Evolutionary conservation across 1,140 invertebrate species (phyloP).

Genomic region (Drosophila ananassae): DNA sequence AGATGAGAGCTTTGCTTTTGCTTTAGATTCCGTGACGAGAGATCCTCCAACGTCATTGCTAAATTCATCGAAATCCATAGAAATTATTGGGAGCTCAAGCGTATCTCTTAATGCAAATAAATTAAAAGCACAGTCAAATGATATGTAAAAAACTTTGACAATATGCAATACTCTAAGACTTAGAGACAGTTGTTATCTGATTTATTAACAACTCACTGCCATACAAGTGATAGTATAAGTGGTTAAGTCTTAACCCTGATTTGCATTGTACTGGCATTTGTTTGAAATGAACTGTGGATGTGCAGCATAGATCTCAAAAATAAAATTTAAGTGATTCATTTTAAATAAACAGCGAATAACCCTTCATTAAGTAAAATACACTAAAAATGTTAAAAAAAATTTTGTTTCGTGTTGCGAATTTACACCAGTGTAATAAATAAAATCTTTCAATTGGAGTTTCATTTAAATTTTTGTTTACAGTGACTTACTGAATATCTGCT

Average conservation of each 20-base stretch:
- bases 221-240: slow-evolving; percentile 56
- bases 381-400: slow-evolving; percentile 5
- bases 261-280: slow-evolving; percentile 18
- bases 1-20: slow-evolving; percentile 4
- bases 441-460: background rate
- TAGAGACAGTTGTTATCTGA: slow-evolving; percentile 47
- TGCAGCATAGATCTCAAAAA: slow-evolving; percentile 26
- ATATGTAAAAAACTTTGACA: slow-evolving; percentile 55
- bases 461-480: too few relatives aligned
- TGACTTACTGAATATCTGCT: too few relatives aligned
- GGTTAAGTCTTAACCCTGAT: slow-evolving; percentile 23
- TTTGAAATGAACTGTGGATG: slow-evolving; percentile 11
- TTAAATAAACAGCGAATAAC: slow-evolving; percentile 11
- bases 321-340: slow-evolving; percentile 15
- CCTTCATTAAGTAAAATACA: slow-evolving; percentile 7
- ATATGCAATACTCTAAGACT: slow-evolving; percentile 35
- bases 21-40: slow-evolving; percentile 1
- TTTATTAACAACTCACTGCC: slow-evolving; percentile 54
- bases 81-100: slow-evolving; percentile 20
- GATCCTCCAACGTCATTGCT: slow-evolving; percentile 13
- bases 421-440: background rate
- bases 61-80: slow-evolving; percentile 17
- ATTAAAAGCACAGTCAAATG: slow-evolving; percentile 35
- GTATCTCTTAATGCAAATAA: slow-evolving; percentile 28
- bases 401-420: slow-evolving; percentile 7